These are phyloP conservation scores for Tribolium castaneum DNA, from an alignment of 1,140 invertebrate genomes.

Conservation along the genomic window DNA sequence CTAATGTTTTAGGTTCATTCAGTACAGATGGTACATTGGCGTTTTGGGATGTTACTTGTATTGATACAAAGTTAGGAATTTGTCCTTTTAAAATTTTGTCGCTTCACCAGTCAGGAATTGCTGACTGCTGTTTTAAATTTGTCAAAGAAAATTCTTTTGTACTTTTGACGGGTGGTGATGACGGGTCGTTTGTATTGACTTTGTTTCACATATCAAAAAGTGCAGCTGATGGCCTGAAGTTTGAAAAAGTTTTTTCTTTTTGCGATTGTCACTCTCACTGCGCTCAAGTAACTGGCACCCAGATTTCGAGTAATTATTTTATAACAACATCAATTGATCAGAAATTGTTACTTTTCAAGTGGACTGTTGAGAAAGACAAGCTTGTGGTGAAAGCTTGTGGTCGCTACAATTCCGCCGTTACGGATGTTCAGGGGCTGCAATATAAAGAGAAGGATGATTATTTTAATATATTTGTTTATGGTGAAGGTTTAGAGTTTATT, in stretches of 20 bases:
- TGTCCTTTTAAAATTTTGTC: constrained; percentile 63
- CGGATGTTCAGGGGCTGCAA: constrained; percentile 73
- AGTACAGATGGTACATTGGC: constrained; percentile 74
- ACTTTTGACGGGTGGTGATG: constrained; percentile 77
- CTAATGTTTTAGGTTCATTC: constrained; percentile 68
- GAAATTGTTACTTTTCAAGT: constrained; percentile 67
- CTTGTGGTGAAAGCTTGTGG: constrained; percentile 61
- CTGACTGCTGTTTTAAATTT: constrained; percentile 67
- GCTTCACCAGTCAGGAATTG: constrained; percentile 79
- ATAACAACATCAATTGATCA: constrained; percentile 74
- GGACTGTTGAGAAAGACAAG: constrained; percentile 55
- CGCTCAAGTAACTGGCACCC: constrained; percentile 75
- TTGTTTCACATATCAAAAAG: constrained; percentile 35
- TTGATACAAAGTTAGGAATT: constrained; percentile 23
- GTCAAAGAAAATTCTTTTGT: constrained; percentile 64
- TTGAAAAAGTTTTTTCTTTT: constrained; percentile 38
- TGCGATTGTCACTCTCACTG: constrained; percentile 65
- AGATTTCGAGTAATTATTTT: constrained; percentile 64
- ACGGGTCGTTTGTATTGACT: constrained; percentile 71
- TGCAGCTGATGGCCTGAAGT: not conserved
- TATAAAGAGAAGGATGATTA: constrained; percentile 38
- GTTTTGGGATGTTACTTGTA: constrained; percentile 71
- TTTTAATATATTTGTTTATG: constrained; percentile 52
- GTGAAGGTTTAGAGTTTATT: constrained; percentile 52
- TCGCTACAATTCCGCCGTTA: constrained; percentile 66